phyloP scores from a whole-genome alignment of 1,140 invertebrate genomes.

The Lamellibrachia luymesi region DNA sequence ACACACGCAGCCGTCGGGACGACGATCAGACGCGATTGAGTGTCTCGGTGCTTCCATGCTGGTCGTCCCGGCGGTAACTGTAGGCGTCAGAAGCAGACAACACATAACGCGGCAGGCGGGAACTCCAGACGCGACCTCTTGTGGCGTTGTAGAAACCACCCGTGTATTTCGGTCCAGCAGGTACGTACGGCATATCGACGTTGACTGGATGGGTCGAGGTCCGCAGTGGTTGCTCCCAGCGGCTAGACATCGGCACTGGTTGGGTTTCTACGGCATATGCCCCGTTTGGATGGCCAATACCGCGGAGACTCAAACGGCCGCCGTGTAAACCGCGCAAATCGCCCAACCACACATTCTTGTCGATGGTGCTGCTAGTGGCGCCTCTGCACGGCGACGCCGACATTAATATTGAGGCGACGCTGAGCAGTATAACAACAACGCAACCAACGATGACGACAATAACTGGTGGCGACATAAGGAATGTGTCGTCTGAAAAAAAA shows the following conservation, averaged over 20 bases:
- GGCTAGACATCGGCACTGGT: not conserved
- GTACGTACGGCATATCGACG: not conserved
- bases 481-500: not conserved
- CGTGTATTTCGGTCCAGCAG: not conserved
- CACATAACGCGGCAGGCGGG: not conserved
- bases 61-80: not conserved
- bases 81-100: not conserved
- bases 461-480: not conserved
- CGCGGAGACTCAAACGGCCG: not conserved
- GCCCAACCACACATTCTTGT: not conserved
- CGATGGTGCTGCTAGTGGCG: not conserved
- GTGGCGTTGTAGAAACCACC: not conserved
- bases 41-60: not conserved
- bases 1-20: not conserved
- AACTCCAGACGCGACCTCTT: not conserved
- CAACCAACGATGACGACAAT: not conserved
- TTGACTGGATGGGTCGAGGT: not conserved
- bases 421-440: not conserved
- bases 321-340: not conserved
- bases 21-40: not conserved
- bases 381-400: not conserved
- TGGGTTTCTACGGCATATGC: not conserved
- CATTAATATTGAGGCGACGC: not conserved
- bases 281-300: not conserved
- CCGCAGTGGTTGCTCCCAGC: not conserved